Evolutionary conservation across 2,113 vertebrate genomes (phyloP), one percentile per base, ranked within the genome.

Genomic region (Clarias gariepinus): DNA sequence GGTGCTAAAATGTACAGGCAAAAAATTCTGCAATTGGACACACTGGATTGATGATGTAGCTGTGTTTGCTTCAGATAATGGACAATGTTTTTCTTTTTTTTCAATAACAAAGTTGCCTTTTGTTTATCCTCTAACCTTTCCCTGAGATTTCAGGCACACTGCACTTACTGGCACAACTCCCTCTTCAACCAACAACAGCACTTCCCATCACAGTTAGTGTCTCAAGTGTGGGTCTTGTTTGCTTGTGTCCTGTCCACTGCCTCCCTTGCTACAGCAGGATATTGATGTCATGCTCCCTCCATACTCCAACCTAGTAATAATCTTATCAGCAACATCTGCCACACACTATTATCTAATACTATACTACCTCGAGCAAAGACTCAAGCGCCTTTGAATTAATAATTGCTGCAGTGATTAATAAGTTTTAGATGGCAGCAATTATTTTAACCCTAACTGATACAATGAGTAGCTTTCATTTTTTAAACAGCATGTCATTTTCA

Each of bases 91-190:
- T 74, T 47, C 41, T 47, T 47, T 47, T 47, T 36, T 36, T 36
- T 36, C 33, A 36, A n/a, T n/a, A n/a, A 41, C 61, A 82, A n/a
- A 5, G 9, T 13, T 13, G 23, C 47, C 47, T 12, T 66, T 18
- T 23, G 63, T 68, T 55, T 76, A 13, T 74, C 11, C 52, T 53
- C 23, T 41, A 5, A 11, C 4, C 47, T 76, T 41, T 25, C 36
- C 71, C 21, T 76, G 23, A 25, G 23, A n/a, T n/a, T n/a, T 53
- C 52, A 77, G 2, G 47, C 25, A 55, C 52, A 77, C 52, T 77
- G 74, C 74, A 77, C 52, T 77, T 53, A 77, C 47, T 77, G 23
- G 52, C 74, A 77, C 53, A 55, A n/a, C 47, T 69, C 68, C 19
- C 73, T 52, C 23, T 28, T 55, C 28, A 18, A 25, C 5, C 25